Percentiles rank a stretch among this genome's conserved stretches.
These are phyloP conservation scores for Drosophila pruinosa DNA, from an alignment of 1,140 invertebrate species.

Conservation along the genomic window DNA sequence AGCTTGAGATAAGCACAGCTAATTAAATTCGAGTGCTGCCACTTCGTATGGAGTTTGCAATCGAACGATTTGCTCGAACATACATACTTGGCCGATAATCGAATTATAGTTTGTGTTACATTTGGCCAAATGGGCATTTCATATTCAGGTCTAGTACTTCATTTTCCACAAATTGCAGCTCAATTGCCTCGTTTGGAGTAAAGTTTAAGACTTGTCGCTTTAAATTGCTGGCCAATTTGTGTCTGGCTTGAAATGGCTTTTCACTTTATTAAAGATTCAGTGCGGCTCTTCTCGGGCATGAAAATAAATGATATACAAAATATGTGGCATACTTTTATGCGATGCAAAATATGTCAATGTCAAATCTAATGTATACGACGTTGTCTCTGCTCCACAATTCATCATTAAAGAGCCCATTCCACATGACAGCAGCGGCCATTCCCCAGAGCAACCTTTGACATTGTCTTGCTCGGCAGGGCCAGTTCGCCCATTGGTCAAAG, in stretches of 20 bases:
- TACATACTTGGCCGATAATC: background rate
- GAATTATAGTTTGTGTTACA: background rate
- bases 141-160: background rate
- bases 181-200: background rate
- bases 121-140: background rate
- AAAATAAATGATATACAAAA: slow-evolving; percentile 54
- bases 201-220: background rate
- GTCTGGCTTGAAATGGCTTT: slow-evolving; percentile 15
- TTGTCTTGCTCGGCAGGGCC: slow-evolving; percentile 13
- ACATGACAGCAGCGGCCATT: slow-evolving; percentile 1
- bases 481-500: slow-evolving; percentile 27
- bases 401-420: slow-evolving; percentile 62
- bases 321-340: slow-evolving; percentile 75
- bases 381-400: slow-evolving; percentile 60
- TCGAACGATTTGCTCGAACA: background rate
- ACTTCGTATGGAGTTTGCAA: slow-evolving; percentile 13
- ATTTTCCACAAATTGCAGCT: background rate
- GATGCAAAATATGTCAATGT: slow-evolving; percentile 76
- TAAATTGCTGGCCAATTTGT: slow-evolving; percentile 1
- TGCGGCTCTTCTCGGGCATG: slow-evolving; percentile 9
- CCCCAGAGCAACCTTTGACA: slow-evolving; percentile 47
- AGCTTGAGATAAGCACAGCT: slow-evolving; percentile 24
- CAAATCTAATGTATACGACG: slow-evolving; percentile 60
- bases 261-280: slow-evolving; percentile 30
- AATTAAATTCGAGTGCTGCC: slow-evolving; percentile 20